These are phyloP conservation scores for Gisinianus flammeolus DNA, from an alignment of 2,888 invertebrate species.

Conservation along the genomic window DNA sequence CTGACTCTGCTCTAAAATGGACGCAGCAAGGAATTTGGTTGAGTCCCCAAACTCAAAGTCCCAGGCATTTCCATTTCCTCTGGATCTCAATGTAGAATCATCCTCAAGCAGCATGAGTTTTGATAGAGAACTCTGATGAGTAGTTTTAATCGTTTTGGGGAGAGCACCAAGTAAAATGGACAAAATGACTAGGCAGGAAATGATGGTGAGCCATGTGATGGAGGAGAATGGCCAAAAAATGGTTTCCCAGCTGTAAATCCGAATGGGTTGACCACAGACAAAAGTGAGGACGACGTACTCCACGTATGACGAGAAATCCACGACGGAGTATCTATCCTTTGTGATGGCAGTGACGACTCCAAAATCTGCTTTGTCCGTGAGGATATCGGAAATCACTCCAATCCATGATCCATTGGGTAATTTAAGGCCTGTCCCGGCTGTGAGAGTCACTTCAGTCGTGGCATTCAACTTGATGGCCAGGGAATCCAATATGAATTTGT, in stretches of 20 bases:
- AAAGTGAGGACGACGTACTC: not conserved
- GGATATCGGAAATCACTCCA: constrained; percentile 38
- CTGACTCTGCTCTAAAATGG: constrained; percentile 1
- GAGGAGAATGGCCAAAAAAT: not conserved
- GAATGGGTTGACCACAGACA: not conserved
- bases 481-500: not conserved
- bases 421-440: constrained; percentile 38
- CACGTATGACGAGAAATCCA: not conserved
- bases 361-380: constrained; percentile 25
- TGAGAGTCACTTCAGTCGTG: not conserved
- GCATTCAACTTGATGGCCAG: not conserved
- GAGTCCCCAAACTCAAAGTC: not conserved
- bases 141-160: not conserved
- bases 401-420: constrained; percentile 37
- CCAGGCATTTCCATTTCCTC: not conserved
- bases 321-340: not conserved
- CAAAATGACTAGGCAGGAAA: not conserved
- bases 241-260: constrained; percentile 15
- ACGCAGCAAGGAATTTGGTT: not conserved
- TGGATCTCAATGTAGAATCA: no score
- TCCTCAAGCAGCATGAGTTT: no score
- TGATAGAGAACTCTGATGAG: not conserved
- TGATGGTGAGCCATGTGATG: not conserved
- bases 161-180: not conserved
- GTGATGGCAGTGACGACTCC: constrained; percentile 32